Evolutionary conservation across 1,140 invertebrate species (phyloP).

Genomic region (Aphis gossypii): DNA sequence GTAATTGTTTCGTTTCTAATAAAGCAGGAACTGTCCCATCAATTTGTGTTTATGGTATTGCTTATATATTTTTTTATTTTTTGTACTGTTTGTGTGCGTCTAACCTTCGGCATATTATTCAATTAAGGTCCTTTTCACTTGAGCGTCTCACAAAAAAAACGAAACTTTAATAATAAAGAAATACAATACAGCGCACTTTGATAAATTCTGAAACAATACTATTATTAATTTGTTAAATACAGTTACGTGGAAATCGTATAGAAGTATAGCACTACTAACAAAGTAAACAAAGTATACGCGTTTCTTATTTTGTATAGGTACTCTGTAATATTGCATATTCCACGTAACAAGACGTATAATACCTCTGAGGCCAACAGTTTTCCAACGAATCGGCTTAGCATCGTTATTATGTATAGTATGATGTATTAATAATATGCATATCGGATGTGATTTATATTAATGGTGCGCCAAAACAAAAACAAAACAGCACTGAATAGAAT

Average conservation of each 20-base stretch:
- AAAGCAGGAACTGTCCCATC: background rate
- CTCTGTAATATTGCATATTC: background rate
- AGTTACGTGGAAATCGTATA: background rate
- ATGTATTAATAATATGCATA: background rate
- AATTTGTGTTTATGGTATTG: background rate
- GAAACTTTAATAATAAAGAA: background rate
- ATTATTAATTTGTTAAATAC: background rate
- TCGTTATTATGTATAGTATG: background rate
- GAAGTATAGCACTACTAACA: background rate
- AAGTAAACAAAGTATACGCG: background rate
- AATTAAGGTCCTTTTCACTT: background rate
- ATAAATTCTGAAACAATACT: background rate
- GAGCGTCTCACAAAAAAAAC: background rate
- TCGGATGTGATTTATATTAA: background rate
- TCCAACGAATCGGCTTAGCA: background rate
- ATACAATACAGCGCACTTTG: background rate
- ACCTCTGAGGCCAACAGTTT: background rate
- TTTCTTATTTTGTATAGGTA: background rate
- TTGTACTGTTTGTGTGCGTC: background rate
- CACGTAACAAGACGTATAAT: background rate
- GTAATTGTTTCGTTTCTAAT: conserved; percentile 6
- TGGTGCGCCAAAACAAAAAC: background rate
- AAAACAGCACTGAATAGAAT: background rate
- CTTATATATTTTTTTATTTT: background rate
- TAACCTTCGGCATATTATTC: background rate